Conservation (phyloP, 1,140 invertebrate species). For the Temnothorax curvispinosus region DNA sequence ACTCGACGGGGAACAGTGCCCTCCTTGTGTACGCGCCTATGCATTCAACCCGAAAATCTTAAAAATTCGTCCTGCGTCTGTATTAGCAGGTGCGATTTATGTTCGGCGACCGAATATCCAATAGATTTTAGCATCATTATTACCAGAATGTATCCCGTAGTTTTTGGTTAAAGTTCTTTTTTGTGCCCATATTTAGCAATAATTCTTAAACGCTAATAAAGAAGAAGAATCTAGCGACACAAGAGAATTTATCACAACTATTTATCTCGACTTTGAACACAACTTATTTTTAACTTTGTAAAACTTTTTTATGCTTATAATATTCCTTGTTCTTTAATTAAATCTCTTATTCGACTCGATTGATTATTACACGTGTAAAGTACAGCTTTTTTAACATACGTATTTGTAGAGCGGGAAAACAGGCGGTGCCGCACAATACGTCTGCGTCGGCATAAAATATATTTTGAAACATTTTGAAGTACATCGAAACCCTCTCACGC, state of each 20-base stretch:
- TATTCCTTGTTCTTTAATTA: background rate
- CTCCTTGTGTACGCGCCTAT: constrained; percentile 22
- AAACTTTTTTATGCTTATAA: background rate
- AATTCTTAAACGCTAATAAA: background rate
- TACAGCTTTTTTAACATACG: constrained; percentile 4
- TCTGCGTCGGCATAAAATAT: constrained; percentile 14
- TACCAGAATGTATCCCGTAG: background rate
- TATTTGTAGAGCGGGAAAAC: background rate
- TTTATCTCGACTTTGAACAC: too few species aligned
- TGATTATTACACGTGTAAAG: background rate
- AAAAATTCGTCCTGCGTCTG: background rate
- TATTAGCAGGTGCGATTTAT: background rate
- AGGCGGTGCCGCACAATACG: background rate
- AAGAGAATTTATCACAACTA: background rate
- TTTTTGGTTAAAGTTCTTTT: background rate
- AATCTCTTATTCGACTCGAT: background rate
- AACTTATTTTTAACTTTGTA: background rate
- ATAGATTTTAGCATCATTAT: background rate
- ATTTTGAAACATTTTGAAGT: constrained; percentile 39
- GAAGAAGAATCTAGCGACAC: background rate
- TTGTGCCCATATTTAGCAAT: background rate
- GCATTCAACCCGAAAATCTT: constrained; percentile 8
- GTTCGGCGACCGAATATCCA: background rate
- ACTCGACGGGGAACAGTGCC: background rate
- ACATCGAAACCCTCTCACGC: constrained; percentile 48